Evolutionary conservation across 2,797 vertebrate species (phyloP).

Genomic region (Pseudochirops cupreus): DNA sequence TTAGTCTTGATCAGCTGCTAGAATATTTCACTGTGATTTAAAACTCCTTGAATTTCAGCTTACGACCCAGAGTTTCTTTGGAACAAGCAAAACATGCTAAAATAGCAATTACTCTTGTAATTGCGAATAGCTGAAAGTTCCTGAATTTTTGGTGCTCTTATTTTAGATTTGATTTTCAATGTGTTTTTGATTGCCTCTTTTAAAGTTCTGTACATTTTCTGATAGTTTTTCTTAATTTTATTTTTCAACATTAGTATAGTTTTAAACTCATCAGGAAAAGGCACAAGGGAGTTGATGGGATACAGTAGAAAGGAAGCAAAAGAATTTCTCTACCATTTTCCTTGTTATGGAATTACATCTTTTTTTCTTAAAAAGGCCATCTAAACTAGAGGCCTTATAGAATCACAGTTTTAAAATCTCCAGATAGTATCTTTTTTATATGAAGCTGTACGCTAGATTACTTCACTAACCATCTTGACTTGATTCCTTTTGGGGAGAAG

Average conservation of each 20-base stretch:
- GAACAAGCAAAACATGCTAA: constrained; percentile 86
- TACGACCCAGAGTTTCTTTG: constrained; percentile 81
- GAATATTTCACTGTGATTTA: constrained; percentile 84
- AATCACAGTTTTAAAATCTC: constrained; percentile 54
- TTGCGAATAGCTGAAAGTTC: constrained; percentile 85
- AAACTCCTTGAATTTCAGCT: constrained; percentile 84
- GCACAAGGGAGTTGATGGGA: constrained; percentile 38
- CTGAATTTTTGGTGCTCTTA: constrained; percentile 84
- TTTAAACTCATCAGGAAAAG: constrained; percentile 70
- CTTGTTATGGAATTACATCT: constrained; percentile 14
- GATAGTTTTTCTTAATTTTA: constrained; percentile 56
- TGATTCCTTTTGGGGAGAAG: not conserved
- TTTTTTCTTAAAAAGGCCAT: constrained; percentile 46
- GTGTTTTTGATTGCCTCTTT: constrained; percentile 84
- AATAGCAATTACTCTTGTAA: constrained; percentile 86
- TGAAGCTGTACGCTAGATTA: constrained; percentile 16
- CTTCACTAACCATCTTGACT: not conserved
- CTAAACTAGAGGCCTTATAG: constrained; percentile 38
- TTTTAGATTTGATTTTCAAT: constrained; percentile 85
- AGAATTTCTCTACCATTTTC: constrained; percentile 34
- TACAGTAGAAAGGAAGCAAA: constrained; percentile 50
- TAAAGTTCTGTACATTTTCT: constrained; percentile 78
- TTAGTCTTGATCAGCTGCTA: constrained; percentile 84
- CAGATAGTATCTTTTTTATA: constrained; percentile 41
- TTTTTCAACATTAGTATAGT: constrained; percentile 59